Conservation (phyloP, 2,113 vertebrate species). For the Cochlearius cochlearius region DNA sequence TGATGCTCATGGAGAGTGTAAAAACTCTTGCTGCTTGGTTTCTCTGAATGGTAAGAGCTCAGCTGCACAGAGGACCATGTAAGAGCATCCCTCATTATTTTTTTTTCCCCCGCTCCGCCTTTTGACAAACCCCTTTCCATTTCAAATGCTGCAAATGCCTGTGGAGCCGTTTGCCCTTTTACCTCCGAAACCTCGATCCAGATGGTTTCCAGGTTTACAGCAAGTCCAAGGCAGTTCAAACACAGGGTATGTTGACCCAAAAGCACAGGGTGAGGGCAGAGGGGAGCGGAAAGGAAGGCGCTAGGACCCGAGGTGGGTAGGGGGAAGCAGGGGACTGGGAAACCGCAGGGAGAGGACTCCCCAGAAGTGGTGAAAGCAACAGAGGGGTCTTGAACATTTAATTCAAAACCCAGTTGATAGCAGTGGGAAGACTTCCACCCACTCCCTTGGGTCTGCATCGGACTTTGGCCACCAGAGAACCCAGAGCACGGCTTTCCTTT, state of each 20-base stretch:
- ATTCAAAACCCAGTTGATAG: not conserved
- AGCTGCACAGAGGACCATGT: not conserved
- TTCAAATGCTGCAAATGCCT: not conserved
- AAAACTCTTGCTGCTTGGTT: not conserved
- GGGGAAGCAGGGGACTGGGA: not conserved
- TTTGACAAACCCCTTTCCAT: not conserved
- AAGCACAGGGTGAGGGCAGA: not conserved
- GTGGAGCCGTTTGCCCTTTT: not conserved
- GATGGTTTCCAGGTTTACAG: not conserved
- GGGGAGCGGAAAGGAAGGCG: accelerated
- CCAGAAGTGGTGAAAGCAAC: not conserved
- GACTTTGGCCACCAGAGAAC: not conserved
- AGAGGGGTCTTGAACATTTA: not conserved
- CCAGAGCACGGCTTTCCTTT: not conserved
- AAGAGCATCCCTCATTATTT: not conserved
- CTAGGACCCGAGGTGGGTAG: not conserved
- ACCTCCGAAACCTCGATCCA: not conserved
- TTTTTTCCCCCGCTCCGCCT: not conserved
- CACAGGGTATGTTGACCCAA: accelerated
- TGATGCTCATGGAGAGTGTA: not conserved
- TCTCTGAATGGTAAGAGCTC: not conserved
- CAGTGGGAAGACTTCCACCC: not conserved
- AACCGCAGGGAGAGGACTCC: accelerated
- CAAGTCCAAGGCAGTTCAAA: not conserved
- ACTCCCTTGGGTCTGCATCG: not conserved